Conservation (phyloP, 1,140 invertebrate species). For the Plectrocnemia conspersa region DNA sequence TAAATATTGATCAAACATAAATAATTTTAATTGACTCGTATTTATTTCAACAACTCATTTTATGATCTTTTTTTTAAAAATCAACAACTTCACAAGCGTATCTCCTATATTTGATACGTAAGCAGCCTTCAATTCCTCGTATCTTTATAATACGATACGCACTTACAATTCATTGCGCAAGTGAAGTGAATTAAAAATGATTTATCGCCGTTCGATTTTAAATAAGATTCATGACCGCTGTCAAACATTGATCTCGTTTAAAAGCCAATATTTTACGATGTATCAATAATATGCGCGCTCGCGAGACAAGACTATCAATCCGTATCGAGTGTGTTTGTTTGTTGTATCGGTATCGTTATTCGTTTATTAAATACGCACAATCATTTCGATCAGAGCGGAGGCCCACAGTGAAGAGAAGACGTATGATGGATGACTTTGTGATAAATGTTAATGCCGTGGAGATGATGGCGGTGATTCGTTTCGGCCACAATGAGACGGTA, state of each 20-base stretch:
- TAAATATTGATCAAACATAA: too few species aligned
- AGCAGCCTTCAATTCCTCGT: too few species aligned
- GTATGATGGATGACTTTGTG: constrained; percentile 28
- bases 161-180: too few species aligned
- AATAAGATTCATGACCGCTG: too few species aligned
- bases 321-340: not conserved
- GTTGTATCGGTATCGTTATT: constrained; percentile 11
- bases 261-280: constrained; percentile 5
- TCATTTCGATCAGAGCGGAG: constrained; percentile 17
- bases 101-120: too few species aligned
- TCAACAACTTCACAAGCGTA: too few species aligned
- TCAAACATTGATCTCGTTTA: constrained; percentile 1
- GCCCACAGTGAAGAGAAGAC: constrained; percentile 12
- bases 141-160: too few species aligned
- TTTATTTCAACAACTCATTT: too few species aligned
- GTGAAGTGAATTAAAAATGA: too few species aligned
- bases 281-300: constrained; percentile 2
- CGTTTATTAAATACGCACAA: constrained; percentile 24
- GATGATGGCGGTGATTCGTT: constrained; percentile 29
- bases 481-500: constrained; percentile 27
- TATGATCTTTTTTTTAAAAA: too few species aligned
- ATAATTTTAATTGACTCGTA: too few species aligned
- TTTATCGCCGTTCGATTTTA: too few species aligned
- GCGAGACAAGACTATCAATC: constrained; percentile 6
- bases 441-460: constrained; percentile 24